Evolutionary conservation across 2,113 vertebrate species (phyloP).

Genomic region (Girardinichthys multiradiatus): DNA sequence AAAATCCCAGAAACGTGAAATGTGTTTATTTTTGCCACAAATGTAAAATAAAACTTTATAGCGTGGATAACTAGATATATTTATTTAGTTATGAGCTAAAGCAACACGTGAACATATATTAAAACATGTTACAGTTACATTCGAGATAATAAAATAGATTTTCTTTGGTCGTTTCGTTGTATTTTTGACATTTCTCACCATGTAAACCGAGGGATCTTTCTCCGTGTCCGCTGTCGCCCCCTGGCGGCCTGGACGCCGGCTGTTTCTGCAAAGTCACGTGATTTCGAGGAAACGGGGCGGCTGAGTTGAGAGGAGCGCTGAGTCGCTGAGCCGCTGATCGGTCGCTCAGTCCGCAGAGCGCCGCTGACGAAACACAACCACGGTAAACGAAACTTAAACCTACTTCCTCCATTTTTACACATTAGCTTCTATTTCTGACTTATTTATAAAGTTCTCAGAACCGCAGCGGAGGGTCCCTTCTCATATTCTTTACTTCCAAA

Average conservation of each 20-base stretch:
- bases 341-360: not conserved
- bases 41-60: too few relatives aligned
- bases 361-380: conserved; percentile 26
- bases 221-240: conserved; percentile 33
- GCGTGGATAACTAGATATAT: too few relatives aligned
- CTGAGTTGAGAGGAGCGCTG: not conserved
- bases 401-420: conserved; percentile 31
- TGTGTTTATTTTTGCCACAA: too few relatives aligned
- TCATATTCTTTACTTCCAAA: not conserved
- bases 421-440: not conserved
- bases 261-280: conserved; percentile 77
- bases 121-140: not conserved
- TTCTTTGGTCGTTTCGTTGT: not conserved
- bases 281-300: conserved; percentile 81
- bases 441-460: conserved; percentile 5
- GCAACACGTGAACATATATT: too few relatives aligned
- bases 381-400: conserved; percentile 67
- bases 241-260: accelerated
- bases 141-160: not conserved
- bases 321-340: accelerated
- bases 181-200: not conserved
- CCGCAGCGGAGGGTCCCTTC: too few relatives aligned
- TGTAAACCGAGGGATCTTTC: not conserved
- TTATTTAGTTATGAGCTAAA: too few relatives aligned
- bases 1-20: not conserved